Evolutionary conservation across 2,113 vertebrate genomes (phyloP), one percentile per base, ranked within the genome.

Genomic region (Hippoglossus stenolepis): DNA sequence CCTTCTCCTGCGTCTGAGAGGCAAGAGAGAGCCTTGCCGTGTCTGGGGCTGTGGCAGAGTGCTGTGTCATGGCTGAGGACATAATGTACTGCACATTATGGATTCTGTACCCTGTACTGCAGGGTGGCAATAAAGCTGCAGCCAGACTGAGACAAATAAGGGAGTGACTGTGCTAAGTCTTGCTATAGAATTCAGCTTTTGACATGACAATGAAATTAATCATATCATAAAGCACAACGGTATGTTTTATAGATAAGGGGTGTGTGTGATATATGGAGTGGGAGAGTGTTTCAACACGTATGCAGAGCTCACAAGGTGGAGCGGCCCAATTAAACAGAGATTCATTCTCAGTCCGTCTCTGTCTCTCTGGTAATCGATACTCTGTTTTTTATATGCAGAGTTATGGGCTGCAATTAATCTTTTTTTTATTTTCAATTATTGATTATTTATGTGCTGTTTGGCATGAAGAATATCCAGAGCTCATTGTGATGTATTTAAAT

Each of bases 81-180:
- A 75, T 64, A 21, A 51, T 62, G 69, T 67, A 26, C 66, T 59
- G 8, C 62, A 0, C 58, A 0, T 40, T 67, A 61, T 45, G 40
- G 15, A 53, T n/a, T 0, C 62, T 60, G 62, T 13, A 54, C 21
- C 28, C 64, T 70, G 43, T 10, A 63, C 51, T 61, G 59, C 38
- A 47, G 64, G 59, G 15, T 35, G 54, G 75, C n/a, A 11, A 69
- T 59, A 54, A 40, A 65, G 65, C 68, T 60, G 79, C 12, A 74
- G 62, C 59, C 26, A 13, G 53, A 70, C 75, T 26, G 12, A 71
- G 38, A 77, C 83, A 85, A 61, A 84, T n/a, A 86, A 18, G 76
- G 85, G 85, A 70, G 87, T 84, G 89, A 85, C 84, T 5, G 14
- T 66, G 15, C 70, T 0, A 45, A 7, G 72, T 57, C 54, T 67